Conservation (phyloP, 2,797 vertebrate genomes). For the Mergus octosetaceus region DNA sequence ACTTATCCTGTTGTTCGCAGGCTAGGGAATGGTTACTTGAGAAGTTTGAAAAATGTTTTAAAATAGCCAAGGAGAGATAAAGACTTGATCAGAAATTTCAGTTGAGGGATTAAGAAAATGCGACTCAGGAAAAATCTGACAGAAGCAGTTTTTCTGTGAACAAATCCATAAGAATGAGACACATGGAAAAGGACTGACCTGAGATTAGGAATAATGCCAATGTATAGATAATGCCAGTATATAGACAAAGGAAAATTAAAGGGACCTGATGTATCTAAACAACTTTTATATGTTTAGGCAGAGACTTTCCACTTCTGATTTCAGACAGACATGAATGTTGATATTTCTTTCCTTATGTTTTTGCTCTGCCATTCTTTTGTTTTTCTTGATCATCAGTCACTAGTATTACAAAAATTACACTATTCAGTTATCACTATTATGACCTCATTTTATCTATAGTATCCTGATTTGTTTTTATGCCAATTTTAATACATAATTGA, state of each 20-base stretch:
- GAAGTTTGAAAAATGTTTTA: not conserved
- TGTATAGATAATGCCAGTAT: not conserved
- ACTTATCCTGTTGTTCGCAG: no score
- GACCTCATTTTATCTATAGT: not conserved
- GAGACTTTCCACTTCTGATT: not conserved
- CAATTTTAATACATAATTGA: conserved; percentile 6
- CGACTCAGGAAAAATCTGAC: not conserved
- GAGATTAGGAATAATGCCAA: not conserved
- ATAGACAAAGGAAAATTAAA: not conserved
- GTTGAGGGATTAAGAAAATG: not conserved
- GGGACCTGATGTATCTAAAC: not conserved
- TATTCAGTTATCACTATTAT: conserved; percentile 17
- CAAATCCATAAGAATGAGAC: not conserved
- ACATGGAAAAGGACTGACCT: not conserved
- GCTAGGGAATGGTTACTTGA: not conserved
- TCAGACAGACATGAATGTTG: not conserved
- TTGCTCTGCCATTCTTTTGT: not conserved
- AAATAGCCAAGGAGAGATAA: not conserved
- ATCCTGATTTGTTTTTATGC: not conserved
- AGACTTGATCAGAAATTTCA: not conserved
- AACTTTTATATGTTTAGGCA: not conserved
- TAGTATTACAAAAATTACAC: not conserved
- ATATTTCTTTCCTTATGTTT: not conserved
- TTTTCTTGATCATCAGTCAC: not conserved
- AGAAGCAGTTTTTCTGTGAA: not conserved